Evolutionary conservation across 2,797 vertebrate species (phyloP).

Genomic region (Allobates femoralis): DNA sequence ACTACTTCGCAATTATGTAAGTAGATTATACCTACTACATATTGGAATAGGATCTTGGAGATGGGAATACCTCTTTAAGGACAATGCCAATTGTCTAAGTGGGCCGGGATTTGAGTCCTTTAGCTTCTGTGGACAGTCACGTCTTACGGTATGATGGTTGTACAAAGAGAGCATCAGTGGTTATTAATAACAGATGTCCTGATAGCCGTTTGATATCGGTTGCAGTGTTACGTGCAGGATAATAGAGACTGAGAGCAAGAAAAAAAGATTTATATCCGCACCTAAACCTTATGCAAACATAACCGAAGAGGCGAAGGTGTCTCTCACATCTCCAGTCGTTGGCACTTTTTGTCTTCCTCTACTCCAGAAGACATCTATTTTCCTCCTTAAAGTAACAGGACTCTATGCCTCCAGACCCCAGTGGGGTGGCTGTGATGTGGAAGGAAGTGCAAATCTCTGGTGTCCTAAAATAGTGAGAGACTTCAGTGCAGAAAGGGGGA

Average conservation of each 20-base stretch:
- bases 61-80: too few relatives aligned
- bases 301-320: neutral
- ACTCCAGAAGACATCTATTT: conserved; percentile 9
- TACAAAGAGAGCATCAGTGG: neutral
- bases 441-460: conserved; percentile 52
- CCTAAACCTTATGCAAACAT: conserved; percentile 15
- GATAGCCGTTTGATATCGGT: conserved; percentile 4
- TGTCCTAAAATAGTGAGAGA: conserved; percentile 47
- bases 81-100: neutral
- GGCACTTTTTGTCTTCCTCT: neutral
- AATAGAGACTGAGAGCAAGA: neutral
- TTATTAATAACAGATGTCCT: conserved; percentile 31
- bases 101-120: neutral
- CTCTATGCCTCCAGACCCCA: neutral
- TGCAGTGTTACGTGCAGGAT: conserved; percentile 27
- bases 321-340: neutral
- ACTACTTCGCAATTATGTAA: too few relatives aligned
- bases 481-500: neutral
- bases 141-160: neutral
- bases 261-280: neutral
- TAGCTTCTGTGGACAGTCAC: conserved; percentile 6
- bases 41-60: too few relatives aligned
- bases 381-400: conserved; percentile 50
- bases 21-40: too few relatives aligned
- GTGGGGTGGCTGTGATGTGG: conserved; percentile 29